These are phyloP conservation scores for Mirounga angustirostris DNA, from an alignment of 2,113 vertebrate genomes.

Conservation along the genomic window DNA sequence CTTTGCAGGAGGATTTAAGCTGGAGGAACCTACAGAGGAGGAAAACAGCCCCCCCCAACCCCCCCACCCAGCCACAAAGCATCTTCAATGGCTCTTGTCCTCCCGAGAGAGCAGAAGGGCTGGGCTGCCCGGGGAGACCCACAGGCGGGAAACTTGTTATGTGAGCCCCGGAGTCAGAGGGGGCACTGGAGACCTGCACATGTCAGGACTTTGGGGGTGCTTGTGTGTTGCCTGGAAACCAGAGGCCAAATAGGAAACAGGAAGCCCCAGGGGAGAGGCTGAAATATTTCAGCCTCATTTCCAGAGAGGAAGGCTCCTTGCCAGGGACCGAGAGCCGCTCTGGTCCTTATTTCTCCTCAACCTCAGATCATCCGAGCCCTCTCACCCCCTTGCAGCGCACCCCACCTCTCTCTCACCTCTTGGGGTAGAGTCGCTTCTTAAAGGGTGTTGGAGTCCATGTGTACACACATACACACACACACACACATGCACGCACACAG, in stretches of 20 bases:
- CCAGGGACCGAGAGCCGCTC: slow-evolving; percentile 75
- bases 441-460: not conserved
- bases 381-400: rapidly evolving
- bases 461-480: not conserved
- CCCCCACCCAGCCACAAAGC: slow-evolving; percentile 62
- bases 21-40: slow-evolving; percentile 64
- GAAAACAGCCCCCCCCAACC: too few relatives aligned
- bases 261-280: slow-evolving; percentile 81
- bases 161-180: slow-evolving; percentile 75
- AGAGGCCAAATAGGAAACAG: slow-evolving; percentile 89
- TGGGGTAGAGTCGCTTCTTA: not conserved
- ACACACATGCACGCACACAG: not conserved
- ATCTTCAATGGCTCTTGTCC: slow-evolving; percentile 65
- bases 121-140: slow-evolving; percentile 80
- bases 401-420: not conserved
- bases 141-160: slow-evolving; percentile 87
- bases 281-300: slow-evolving; percentile 84
- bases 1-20: slow-evolving; percentile 83
- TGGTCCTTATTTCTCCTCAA: slow-evolving; percentile 42
- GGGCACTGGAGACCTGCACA: slow-evolving; percentile 82
- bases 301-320: slow-evolving; percentile 82
- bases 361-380: not conserved
- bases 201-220: slow-evolving; percentile 84
- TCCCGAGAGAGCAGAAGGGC: slow-evolving; percentile 78
- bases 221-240: slow-evolving; percentile 87